Conservation (phyloP, 2,888 invertebrate species). For the Dichetophora obliterata region DNA sequence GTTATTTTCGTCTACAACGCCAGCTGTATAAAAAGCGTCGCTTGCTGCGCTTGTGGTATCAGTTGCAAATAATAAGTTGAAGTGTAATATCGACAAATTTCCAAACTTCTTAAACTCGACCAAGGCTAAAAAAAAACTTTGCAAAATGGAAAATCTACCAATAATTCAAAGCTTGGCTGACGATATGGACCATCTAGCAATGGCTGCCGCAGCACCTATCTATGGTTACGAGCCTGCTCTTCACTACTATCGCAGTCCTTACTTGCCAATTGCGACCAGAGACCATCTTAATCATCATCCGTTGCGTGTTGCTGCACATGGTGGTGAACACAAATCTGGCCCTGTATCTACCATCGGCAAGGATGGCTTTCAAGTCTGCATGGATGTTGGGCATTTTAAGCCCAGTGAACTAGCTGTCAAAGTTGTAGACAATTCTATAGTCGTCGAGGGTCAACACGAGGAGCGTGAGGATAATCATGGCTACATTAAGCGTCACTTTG, state of each 20-base stretch:
- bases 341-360: constrained; percentile 70
- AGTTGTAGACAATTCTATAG: constrained; percentile 77
- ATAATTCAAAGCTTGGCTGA: constrained; percentile 61
- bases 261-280: constrained; percentile 18
- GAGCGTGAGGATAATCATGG: constrained; percentile 81
- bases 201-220: constrained; percentile 41
- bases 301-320: constrained; percentile 75
- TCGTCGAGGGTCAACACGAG: constrained; percentile 83
- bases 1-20: not conserved
- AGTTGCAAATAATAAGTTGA: constrained; percentile 40
- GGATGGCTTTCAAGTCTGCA: constrained; percentile 78
- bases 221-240: constrained; percentile 36
- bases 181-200: constrained; percentile 54
- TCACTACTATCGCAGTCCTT: constrained; percentile 39
- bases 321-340: constrained; percentile 71
- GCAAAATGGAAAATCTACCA: constrained; percentile 57
- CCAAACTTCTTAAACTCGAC: not conserved
- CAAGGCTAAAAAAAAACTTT: not conserved
- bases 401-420: constrained; percentile 85
- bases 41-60: constrained; percentile 2
- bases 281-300: constrained; percentile 18
- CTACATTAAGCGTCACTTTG: constrained; percentile 80
- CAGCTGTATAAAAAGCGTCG: constrained; percentile 41
- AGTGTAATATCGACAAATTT: not conserved
- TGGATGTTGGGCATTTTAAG: constrained; percentile 84